A percentile compares a stretch with the other conserved stretches of the same genome.
phyloP scores from a whole-genome alignment of 64 coral and sea anemone species.

The Exaiptasia diaphana region DNA sequence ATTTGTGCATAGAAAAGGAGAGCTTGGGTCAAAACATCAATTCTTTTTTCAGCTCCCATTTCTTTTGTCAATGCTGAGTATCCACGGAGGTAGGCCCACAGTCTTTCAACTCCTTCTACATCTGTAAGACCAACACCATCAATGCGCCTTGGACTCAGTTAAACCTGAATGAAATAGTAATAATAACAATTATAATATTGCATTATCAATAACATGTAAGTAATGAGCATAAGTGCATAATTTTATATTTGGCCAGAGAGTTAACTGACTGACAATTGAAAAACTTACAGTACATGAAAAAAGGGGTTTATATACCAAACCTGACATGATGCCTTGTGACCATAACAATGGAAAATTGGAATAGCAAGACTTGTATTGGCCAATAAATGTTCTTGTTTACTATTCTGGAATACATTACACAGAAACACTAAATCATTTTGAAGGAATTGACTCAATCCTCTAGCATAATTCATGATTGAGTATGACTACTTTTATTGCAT shows the following conservation, averaged over 20 bases:
- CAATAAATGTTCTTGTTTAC: constrained; percentile 41
- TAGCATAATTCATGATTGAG: no score
- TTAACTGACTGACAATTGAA: no score
- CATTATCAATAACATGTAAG: no score
- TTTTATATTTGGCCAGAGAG: no score
- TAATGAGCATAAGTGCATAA: no score
- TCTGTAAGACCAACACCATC: constrained; percentile 57
- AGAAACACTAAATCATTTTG: neutral
- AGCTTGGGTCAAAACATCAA: constrained; percentile 25
- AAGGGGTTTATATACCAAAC: constrained; percentile 3
- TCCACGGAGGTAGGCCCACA: constrained; percentile 55
- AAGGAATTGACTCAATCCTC: no score
- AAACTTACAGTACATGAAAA: no score
- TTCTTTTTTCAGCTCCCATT: constrained; percentile 51
- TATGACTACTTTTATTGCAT: no score
- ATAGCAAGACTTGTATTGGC: constrained; percentile 43
- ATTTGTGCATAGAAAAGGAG: neutral
- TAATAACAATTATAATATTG: no score
- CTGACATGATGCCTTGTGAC: constrained; percentile 76
- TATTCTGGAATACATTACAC: neutral
- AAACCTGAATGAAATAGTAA: neutral
- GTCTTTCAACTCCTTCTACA: constrained; percentile 53
- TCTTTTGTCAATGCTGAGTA: constrained; percentile 44
- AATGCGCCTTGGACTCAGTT: constrained; percentile 25
- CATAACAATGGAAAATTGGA: constrained; percentile 80